Evolutionary conservation across 1,140 invertebrate genomes (phyloP), one percentile per base, ranked within the genome.

Genomic region (Pygmarrhopalites habei): DNA sequence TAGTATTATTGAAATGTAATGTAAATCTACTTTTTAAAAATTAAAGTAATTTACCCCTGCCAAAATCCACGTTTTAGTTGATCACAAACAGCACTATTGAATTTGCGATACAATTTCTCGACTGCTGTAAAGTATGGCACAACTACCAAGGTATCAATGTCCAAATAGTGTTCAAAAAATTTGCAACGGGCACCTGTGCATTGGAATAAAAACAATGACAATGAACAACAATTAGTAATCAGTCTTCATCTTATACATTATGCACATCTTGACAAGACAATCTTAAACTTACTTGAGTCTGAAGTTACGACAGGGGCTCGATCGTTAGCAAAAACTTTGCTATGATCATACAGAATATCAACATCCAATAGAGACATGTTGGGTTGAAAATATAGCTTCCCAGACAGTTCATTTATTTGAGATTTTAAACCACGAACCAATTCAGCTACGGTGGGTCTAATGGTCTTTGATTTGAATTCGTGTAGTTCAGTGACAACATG

Each of bases 151-250:
- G 29, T 60, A 39, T 67, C 62, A 5, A 70, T 52, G 26, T 65
- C 59, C 12, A 70, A 23, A 44, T 65, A 67, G 41, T 70, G 62
- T 49, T 70, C 68, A 39, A 70, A 70, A 29, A 47, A 65, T 58
- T 70, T 70, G 28, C 65, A 67, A 10, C 60, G 25, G 19, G 68
- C 56, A 67, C 43, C 68, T 70, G 41, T n/a, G 10, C 39, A 41
- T 41, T 41, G 39, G 47, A 19, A 23, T 12, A 51, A 51, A 51
- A 23, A 12, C 7, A 51, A 19, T 51, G 12, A 51, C 10, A 12
- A 12, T n/a, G 10, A 3, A 53, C 25, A 53, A 3, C n/a, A n/a
- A n/a, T n/a, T n/a, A n/a, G n/a, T n/a, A n/a, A n/a, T n/a, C n/a
- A n/a, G n/a, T n/a, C n/a, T n/a, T n/a, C n/a, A n/a, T n/a, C n/a